These are phyloP conservation scores for Cydia strobilella DNA, from an alignment of 1,140 invertebrate genomes.

Conservation along the genomic window DNA sequence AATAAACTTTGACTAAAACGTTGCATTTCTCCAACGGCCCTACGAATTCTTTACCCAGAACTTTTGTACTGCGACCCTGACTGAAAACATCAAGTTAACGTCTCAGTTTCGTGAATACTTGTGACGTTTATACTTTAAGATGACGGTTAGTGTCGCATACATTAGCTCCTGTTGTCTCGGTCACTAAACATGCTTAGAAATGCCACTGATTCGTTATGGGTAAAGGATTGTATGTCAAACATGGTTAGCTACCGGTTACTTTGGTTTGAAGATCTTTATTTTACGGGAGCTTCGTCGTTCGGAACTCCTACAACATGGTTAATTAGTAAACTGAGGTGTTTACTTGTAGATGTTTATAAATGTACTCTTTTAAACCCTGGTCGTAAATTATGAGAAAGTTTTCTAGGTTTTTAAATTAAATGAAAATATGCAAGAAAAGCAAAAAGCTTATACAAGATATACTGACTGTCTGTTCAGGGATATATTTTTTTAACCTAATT, in stretches of 20 bases:
- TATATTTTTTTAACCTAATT: no score
- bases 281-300: not conserved
- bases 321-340: no score
- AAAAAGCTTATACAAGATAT: no score
- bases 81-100: not conserved
- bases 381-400: no score
- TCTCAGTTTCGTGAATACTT: not conserved
- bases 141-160: conserved; percentile 12
- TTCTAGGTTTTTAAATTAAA: no score
- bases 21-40: not conserved
- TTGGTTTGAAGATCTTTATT: conserved; percentile 1
- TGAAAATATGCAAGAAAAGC: no score
- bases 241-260: conserved; percentile 2
- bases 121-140: not conserved
- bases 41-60: not conserved
- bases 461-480: no score
- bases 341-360: no score
- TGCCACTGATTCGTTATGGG: conserved; percentile 20
- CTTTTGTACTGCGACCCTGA: not conserved
- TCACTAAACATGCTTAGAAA: conserved; percentile 18
- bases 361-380: no score
- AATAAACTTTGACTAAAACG: conserved; percentile 16
- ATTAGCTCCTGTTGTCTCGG: conserved; percentile 14
- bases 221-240: conserved; percentile 21
- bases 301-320: no score